phyloP scores from a whole-genome alignment of 2,797 vertebrate genomes.

The Cheirogaleus major region DNA sequence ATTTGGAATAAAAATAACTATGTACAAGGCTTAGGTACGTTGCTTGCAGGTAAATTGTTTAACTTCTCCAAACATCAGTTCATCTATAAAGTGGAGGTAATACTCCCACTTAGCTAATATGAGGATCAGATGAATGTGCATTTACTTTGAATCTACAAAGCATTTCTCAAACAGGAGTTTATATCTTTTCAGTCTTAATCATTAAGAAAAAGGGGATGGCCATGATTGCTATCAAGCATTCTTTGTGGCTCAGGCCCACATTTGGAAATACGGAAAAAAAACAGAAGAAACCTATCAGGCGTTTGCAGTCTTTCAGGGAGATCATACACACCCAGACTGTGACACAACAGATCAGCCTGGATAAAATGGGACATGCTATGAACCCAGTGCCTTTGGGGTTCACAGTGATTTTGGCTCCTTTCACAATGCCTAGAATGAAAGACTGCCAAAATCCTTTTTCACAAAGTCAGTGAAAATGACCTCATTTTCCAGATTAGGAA shows the following conservation, averaged over 20 bases:
- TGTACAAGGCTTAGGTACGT: neutral
- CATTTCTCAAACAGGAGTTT: neutral
- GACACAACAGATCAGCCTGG: neutral
- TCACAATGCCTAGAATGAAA: neutral
- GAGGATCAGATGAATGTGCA: neutral
- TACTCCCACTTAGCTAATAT: neutral
- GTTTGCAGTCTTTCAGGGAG: neutral
- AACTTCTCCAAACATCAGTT: constrained; percentile 48
- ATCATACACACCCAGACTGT: no score
- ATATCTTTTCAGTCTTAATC: neutral
- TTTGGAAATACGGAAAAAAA: neutral
- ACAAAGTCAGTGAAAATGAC: constrained; percentile 24
- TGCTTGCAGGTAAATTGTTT: neutral
- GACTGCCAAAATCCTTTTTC: neutral
- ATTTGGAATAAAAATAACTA: neutral
- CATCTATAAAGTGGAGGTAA: neutral
- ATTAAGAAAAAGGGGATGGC: neutral
- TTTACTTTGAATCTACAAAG: neutral
- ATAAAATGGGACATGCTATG: neutral
- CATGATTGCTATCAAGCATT: neutral
- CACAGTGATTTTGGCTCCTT: neutral
- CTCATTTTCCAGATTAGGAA: constrained; percentile 44
- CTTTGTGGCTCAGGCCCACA: neutral
- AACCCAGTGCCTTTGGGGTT: neutral
- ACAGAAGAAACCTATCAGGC: neutral